Evolutionary conservation across 2,113 vertebrate species (phyloP).

Genomic region (Rutilus rutilus): DNA sequence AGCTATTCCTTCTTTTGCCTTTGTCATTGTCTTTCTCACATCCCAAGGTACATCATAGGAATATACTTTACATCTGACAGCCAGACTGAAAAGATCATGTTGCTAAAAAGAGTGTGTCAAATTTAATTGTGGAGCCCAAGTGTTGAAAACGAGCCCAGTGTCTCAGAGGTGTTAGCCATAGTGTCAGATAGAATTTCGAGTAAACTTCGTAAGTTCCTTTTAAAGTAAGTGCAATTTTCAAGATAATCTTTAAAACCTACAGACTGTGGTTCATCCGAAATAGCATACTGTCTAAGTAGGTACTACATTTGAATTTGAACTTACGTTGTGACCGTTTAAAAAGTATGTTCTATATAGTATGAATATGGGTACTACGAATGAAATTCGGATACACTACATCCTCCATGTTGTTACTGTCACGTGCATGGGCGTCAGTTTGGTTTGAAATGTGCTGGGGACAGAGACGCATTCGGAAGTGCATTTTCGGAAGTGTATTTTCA

Average conservation of each 20-base stretch:
- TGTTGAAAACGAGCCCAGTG: background rate
- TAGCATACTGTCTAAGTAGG: too few relatives aligned
- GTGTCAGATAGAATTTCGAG: background rate
- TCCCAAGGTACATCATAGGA: background rate
- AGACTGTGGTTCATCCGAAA: too few relatives aligned
- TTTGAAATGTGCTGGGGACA: too few relatives aligned
- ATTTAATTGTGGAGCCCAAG: background rate
- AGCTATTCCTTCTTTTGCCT: background rate
- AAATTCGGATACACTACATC: too few relatives aligned
- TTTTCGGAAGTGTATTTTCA: too few relatives aligned
- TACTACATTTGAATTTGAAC: too few relatives aligned
- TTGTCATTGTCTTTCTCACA: background rate
- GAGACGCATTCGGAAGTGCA: too few relatives aligned
- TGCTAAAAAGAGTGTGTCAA: background rate
- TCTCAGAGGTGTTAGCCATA: background rate
- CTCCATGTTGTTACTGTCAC: too few relatives aligned
- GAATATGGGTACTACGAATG: too few relatives aligned
- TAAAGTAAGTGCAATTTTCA: background rate
- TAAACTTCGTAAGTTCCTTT: background rate
- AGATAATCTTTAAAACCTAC: background rate
- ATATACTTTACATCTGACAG: constrained; percentile 4
- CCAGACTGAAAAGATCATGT: background rate
- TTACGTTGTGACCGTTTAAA: too few relatives aligned
- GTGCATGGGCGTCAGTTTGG: too few relatives aligned
- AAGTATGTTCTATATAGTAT: too few relatives aligned